phyloP scores from a whole-genome alignment of 2,113 vertebrate species.

The Chaetorhynchus papuensis region DNA sequence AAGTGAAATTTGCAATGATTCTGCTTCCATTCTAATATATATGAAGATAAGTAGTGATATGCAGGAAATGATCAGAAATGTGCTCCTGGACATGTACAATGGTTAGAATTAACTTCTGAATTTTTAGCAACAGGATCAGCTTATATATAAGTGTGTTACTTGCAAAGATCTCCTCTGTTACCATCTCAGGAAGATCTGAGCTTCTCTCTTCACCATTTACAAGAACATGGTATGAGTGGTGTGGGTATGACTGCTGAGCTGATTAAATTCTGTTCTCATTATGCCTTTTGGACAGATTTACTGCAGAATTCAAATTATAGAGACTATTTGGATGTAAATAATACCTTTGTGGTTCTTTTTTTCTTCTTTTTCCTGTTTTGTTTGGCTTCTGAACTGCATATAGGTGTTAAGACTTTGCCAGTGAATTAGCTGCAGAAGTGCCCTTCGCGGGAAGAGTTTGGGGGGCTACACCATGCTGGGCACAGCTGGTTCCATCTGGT shows the following conservation, averaged over 20 bases:
- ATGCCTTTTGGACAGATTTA: not conserved
- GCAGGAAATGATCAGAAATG: not conserved
- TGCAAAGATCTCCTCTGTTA: not conserved
- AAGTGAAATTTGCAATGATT: not conserved
- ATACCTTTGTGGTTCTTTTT: not conserved
- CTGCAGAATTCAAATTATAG: not conserved
- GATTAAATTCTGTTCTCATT: conserved; percentile 1
- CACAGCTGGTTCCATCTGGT: not conserved
- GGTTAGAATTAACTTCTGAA: not conserved
- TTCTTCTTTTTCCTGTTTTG: not conserved
- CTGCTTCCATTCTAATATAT: not conserved
- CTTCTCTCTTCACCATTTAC: not conserved
- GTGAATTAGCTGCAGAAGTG: not conserved
- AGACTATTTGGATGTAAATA: not conserved
- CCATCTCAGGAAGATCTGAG: not conserved
- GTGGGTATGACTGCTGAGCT: not conserved
- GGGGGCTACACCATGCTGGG: not conserved
- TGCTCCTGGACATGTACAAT: not conserved
- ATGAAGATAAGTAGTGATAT: not conserved
- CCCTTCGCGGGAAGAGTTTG: not conserved
- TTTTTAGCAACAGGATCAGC: not conserved
- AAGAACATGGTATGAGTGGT: not conserved
- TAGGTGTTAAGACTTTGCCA: not conserved
- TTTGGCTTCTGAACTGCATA: not conserved
- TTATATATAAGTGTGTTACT: not conserved